A percentile compares a stretch with the other conserved stretches of the same genome.
Evolutionary conservation across 2,113 vertebrate species (phyloP).

Genomic region (Bufo gargarizans): DNA sequence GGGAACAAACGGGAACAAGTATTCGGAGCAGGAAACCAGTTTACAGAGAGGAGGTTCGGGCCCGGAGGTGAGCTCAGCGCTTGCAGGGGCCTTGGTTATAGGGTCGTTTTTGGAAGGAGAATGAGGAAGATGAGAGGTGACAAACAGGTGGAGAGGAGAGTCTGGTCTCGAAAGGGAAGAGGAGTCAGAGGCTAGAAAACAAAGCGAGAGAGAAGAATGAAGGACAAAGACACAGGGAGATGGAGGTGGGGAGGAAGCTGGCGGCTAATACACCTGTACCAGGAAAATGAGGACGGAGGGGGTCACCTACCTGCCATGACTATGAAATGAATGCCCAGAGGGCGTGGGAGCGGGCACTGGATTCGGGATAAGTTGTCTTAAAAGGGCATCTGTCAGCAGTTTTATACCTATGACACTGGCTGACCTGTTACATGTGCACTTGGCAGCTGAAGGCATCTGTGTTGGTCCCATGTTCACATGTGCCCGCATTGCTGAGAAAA

Average conservation of each 20-base stretch:
- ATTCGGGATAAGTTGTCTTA: too few relatives aligned
- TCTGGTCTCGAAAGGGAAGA: slow-evolving; percentile 88
- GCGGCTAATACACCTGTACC: neutral
- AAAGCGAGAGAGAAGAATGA: slow-evolving; percentile 71
- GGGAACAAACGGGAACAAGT: slow-evolving; percentile 59
- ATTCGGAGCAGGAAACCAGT: slow-evolving; percentile 70
- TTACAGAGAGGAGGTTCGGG: slow-evolving; percentile 84
- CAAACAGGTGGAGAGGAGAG: slow-evolving; percentile 81
- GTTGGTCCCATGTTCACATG: too few relatives aligned
- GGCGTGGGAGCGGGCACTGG: too few relatives aligned
- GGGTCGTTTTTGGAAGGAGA: slow-evolving; percentile 78
- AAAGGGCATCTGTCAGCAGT: too few relatives aligned
- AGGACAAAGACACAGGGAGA: slow-evolving; percentile 59
- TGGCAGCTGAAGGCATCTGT: too few relatives aligned
- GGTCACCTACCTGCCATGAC: too few relatives aligned
- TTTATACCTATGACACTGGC: too few relatives aligned
- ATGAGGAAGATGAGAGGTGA: slow-evolving; percentile 79
- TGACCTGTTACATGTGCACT: too few relatives aligned
- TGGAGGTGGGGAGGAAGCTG: neutral
- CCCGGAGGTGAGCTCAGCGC: slow-evolving; percentile 69
- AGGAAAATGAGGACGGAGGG: neutral
- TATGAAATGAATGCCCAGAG: too few relatives aligned
- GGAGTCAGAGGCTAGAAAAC: slow-evolving; percentile 87
- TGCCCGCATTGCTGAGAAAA: too few relatives aligned
- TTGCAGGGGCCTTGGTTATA: slow-evolving; percentile 59